phyloP scores from a whole-genome alignment of 2,888 invertebrate genomes.

The Elgonia sp. region DNA sequence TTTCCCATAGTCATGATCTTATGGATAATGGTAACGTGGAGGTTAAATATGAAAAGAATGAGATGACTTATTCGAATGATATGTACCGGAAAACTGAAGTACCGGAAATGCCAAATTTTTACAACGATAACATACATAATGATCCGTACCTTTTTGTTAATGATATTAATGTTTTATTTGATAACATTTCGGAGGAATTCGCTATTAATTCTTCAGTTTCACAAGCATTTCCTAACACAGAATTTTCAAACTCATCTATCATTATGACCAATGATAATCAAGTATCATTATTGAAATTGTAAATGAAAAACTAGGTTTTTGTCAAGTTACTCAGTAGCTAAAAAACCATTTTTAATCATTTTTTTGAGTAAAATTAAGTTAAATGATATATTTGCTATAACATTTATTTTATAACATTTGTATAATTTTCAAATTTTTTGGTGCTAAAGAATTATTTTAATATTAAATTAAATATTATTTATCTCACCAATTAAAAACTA shows the following conservation, averaged over 20 bases:
- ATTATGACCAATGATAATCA: constrained; percentile 69
- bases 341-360: neutral
- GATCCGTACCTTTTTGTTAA: constrained; percentile 64
- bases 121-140: constrained; percentile 51
- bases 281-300: constrained; percentile 65
- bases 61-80: constrained; percentile 51
- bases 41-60: constrained; percentile 38
- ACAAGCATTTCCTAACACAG: constrained; percentile 62
- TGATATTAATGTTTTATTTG: constrained; percentile 61
- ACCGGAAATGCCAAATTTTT: constrained; percentile 48
- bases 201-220: constrained; percentile 52
- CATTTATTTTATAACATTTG: no score
- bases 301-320: constrained; percentile 18
- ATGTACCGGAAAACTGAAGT: constrained; percentile 52
- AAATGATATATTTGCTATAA: no score
- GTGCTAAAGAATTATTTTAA: no score
- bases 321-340: neutral
- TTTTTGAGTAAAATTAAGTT: no score
- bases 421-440: no score
- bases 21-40: neutral
- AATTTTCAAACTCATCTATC: constrained; percentile 60
- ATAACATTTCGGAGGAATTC: constrained; percentile 66
- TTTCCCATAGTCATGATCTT: neutral
- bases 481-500: no score
- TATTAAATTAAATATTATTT: no score